Conservation (phyloP, 1,140 invertebrate species). For the Diprion similis region DNA sequence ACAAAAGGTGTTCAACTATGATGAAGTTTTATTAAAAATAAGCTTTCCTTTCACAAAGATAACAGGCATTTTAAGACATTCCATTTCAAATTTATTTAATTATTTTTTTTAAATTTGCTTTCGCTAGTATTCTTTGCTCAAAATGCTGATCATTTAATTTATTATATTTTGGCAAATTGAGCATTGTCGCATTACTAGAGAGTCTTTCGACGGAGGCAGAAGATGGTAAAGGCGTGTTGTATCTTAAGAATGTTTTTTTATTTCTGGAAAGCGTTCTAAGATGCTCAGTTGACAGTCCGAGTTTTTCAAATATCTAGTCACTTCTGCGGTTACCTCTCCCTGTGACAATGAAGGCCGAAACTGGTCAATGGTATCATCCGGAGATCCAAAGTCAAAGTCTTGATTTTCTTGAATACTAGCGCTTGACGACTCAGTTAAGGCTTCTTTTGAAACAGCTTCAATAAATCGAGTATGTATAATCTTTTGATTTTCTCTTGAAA, state of each 20-base stretch:
- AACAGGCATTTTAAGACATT: too few species aligned
- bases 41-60: too few species aligned
- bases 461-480: slow-evolving; percentile 4
- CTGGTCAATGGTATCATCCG: background rate
- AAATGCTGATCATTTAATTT: slow-evolving; percentile 17
- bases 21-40: too few species aligned
- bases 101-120: too few species aligned
- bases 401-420: background rate
- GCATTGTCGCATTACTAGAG: slow-evolving; percentile 18
- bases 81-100: too few species aligned
- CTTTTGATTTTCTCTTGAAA: background rate
- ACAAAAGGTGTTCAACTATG: too few species aligned
- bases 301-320: background rate
- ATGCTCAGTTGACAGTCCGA: background rate
- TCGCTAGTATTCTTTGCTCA: slow-evolving; percentile 13
- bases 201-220: slow-evolving; percentile 24
- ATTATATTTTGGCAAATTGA: slow-evolving; percentile 22
- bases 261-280: background rate
- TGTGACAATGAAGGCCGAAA: background rate
- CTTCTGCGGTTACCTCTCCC: background rate
- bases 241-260: background rate
- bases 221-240: slow-evolving; percentile 20
- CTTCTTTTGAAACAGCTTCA: background rate
- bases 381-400: background rate
- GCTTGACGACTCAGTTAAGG: background rate